These are phyloP conservation scores for Saccostrea echinata DNA, from an alignment of 1,140 invertebrate species.

Conservation along the genomic window DNA sequence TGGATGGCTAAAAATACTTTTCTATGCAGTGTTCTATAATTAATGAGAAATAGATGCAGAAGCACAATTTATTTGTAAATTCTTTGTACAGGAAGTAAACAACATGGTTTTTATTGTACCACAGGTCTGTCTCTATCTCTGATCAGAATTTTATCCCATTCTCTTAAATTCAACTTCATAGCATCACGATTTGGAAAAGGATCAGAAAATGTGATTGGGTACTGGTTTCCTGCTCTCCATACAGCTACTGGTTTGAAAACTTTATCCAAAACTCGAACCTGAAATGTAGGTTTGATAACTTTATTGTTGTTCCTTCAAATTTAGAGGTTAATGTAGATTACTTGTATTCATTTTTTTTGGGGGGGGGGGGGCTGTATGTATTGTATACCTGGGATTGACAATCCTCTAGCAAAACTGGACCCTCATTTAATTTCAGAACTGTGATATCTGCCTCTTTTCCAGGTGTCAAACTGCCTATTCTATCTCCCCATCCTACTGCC, in stretches of 20 bases:
- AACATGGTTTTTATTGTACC: background rate
- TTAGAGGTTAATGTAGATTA: background rate
- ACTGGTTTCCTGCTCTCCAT: conserved; percentile 64
- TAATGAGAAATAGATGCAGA: background rate
- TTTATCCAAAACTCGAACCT: conserved; percentile 60
- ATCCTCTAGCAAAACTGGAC: conserved; percentile 67
- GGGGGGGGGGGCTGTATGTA: background rate
- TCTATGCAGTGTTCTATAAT: background rate
- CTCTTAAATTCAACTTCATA: conserved; percentile 24
- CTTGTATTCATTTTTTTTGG: background rate
- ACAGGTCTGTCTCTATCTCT: conserved; percentile 46
- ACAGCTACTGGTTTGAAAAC: conserved; percentile 70
- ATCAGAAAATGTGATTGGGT: conserved; percentile 47
- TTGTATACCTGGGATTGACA: conserved; percentile 49
- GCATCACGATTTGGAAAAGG: conserved; percentile 64
- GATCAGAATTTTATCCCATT: conserved; percentile 45
- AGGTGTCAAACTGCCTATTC: conserved; percentile 66
- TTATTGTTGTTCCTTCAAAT: no score
- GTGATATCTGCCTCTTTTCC: conserved; percentile 73
- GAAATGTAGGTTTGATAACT: background rate
- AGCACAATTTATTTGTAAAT: background rate
- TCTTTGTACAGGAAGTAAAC: background rate
- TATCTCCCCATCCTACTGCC: conserved; percentile 61
- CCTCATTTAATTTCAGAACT: conserved; percentile 66
- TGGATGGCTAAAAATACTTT: no score